Evolutionary conservation across 2,888 invertebrate genomes (phyloP).

Genomic region (Acleris holmiana): DNA sequence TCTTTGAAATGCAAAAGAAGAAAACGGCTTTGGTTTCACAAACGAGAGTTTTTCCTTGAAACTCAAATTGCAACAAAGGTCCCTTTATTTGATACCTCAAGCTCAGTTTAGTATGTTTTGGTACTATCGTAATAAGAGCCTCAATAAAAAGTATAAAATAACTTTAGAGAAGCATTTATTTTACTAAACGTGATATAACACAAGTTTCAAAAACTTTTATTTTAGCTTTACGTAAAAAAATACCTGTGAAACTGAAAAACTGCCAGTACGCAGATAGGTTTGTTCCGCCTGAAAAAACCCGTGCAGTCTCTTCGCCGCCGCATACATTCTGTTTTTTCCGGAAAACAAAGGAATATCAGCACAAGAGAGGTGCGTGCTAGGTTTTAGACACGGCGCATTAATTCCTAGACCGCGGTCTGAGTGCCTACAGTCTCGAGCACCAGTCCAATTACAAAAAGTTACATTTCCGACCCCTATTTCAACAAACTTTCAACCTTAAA

Average conservation of each 20-base stretch:
- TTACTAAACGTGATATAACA: too few relatives aligned
- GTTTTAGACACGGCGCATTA: conserved; percentile 77
- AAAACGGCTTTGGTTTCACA: too few relatives aligned
- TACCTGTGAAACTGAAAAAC: conserved; percentile 4
- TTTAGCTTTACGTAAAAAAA: conserved; percentile 25
- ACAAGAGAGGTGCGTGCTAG: conserved; percentile 64
- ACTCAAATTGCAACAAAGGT: too few relatives aligned
- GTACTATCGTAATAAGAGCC: too few relatives aligned
- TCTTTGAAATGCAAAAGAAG: too few relatives aligned
- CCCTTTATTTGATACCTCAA: too few relatives aligned
- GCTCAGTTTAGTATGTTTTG: too few relatives aligned
- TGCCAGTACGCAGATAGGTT: conserved; percentile 24
- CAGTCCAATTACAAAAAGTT: conserved; percentile 41
- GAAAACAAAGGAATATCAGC: conserved; percentile 60
- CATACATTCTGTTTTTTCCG: conserved; percentile 50
- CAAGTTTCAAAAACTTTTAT: conserved; percentile 24
- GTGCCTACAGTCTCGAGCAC: conserved; percentile 76
- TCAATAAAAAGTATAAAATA: too few relatives aligned
- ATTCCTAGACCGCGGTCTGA: conserved; percentile 72
- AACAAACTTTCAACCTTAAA: conserved; percentile 16
- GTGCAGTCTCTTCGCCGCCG: conserved; percentile 50
- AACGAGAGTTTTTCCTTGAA: too few relatives aligned
- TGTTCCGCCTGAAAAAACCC: conserved; percentile 40
- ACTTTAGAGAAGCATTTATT: too few relatives aligned
- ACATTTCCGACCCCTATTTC: background rate